Evolutionary conservation across 1,140 invertebrate genomes (phyloP).

Genomic region (Mya arenaria): DNA sequence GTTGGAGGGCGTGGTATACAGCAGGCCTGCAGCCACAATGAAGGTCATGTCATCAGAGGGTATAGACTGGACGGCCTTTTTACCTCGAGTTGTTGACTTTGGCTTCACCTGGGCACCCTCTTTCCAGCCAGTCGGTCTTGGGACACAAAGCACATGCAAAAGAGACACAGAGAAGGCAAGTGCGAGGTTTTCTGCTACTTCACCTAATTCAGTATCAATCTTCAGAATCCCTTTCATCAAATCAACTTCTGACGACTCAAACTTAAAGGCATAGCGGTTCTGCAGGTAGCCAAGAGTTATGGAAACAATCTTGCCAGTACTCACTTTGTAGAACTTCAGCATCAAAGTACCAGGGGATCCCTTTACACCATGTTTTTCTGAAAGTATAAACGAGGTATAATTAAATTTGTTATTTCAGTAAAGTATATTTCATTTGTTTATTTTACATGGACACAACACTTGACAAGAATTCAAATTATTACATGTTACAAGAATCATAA

Average conservation of each 20-base stretch:
- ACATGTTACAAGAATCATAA: background rate
- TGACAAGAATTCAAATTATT: background rate
- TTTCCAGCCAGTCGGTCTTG: slow-evolving; percentile 33
- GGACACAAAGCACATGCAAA: slow-evolving; percentile 62
- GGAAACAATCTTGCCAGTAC: background rate
- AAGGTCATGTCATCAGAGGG: slow-evolving; percentile 35
- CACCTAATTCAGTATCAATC: background rate
- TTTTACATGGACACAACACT: background rate
- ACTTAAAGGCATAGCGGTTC: background rate
- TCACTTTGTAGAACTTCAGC: slow-evolving; percentile 3
- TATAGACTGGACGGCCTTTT: background rate
- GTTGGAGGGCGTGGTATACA: slow-evolving; percentile 7
- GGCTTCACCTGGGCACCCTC: slow-evolving; percentile 24
- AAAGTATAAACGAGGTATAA: background rate
- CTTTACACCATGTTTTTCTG: background rate
- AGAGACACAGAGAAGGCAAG: slow-evolving; percentile 64
- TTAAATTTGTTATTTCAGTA: background rate
- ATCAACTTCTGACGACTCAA: background rate
- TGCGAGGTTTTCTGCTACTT: slow-evolving; percentile 62
- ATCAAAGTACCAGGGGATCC: background rate
- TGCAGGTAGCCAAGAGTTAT: background rate
- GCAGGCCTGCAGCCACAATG: slow-evolving; percentile 16
- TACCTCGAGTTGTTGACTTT: background rate
- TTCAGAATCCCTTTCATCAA: background rate
- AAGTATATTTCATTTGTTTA: background rate